These are phyloP conservation scores for Brachionus plicatilis DNA, from an alignment of 1,140 invertebrate species.

Conservation along the genomic window DNA sequence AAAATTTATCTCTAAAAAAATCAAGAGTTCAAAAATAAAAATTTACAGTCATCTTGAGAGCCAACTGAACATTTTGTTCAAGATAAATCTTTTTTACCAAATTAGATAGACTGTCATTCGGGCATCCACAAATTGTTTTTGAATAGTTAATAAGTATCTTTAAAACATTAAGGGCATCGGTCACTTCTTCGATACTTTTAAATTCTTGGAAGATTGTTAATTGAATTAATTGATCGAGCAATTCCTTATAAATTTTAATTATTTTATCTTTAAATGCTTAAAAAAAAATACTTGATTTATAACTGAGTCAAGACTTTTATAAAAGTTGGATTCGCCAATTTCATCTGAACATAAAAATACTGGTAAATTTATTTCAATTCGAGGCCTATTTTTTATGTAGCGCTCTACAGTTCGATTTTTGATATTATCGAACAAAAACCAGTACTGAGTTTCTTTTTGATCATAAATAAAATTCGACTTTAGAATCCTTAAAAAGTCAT, in stretches of 20 bases:
- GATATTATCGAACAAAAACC: neutral
- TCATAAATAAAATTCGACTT: conserved; percentile 13
- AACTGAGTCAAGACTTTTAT: neutral
- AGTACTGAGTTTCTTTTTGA: neutral
- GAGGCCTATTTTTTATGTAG: neutral
- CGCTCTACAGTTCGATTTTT: neutral
- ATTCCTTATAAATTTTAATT: neutral
- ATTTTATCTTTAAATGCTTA: neutral
- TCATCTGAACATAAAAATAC: neutral
- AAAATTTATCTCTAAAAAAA: neutral
- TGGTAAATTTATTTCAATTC: neutral
- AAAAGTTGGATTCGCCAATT: neutral
- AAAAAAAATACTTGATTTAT: conserved; percentile 20
- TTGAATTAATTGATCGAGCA: neutral
- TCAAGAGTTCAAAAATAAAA: neutral
- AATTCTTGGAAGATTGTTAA: neutral
- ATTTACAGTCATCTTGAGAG: neutral
- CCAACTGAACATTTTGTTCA: neutral
- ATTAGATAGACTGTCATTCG: neutral
- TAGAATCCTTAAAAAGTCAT: conserved; percentile 12
- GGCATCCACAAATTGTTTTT: neutral
- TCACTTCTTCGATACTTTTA: neutral
- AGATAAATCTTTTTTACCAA: neutral
- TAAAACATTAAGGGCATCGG: neutral
- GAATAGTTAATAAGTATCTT: conserved; percentile 17